Evolutionary conservation across 2,113 vertebrate species (phyloP).

Genomic region (Budorcas taxicolor): DNA sequence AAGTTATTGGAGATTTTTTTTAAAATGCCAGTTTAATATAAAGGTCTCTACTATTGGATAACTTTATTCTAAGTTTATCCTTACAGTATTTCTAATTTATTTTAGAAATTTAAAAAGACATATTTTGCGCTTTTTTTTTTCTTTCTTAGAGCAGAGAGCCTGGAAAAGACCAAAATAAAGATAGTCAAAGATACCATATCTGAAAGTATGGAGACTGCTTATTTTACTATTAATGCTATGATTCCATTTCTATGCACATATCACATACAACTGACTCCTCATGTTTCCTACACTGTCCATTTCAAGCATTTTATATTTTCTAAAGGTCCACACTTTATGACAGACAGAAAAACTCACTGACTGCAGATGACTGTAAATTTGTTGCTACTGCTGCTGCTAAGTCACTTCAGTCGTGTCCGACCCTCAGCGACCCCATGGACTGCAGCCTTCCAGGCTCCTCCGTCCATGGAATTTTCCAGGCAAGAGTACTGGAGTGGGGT

Average conservation of each 20-base stretch:
- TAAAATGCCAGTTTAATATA: background rate
- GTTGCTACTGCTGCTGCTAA: too few species aligned
- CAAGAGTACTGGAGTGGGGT: too few species aligned
- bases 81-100: background rate
- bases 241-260: background rate
- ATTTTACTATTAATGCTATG: background rate
- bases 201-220: background rate
- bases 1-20: slow-evolving; percentile 27
- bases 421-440: too few species aligned
- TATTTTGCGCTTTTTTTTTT: too few species aligned
- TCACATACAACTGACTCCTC: background rate
- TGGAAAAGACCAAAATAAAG: background rate
- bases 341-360: background rate
- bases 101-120: background rate
- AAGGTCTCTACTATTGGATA: background rate
- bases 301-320: background rate
- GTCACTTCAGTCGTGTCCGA: too few species aligned
- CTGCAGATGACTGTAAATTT: background rate
- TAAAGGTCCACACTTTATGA: background rate
- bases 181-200: background rate
- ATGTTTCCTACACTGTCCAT: background rate
- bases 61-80: background rate
- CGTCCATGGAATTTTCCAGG: too few species aligned
- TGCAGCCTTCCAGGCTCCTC: too few species aligned
- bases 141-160: background rate